Percentiles rank a stretch among this genome's conserved stretches.
phyloP scores from a whole-genome alignment of 23 tunicate species.

The Aplidium turbinatum region DNA sequence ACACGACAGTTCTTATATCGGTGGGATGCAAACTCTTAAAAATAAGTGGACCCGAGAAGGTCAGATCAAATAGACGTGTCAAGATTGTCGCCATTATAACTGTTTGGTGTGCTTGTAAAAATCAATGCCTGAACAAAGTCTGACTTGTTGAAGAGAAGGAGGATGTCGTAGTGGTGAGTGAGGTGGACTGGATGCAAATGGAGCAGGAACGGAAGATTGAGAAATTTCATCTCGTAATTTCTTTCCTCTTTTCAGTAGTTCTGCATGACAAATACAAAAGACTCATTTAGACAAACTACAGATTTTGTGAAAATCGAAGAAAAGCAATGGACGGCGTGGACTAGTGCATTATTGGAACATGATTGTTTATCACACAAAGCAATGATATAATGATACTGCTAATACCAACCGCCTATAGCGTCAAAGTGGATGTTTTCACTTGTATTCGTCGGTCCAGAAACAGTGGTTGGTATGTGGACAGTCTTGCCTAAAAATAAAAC shows the following conservation, averaged over 20 bases:
- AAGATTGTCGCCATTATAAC: too few relatives aligned
- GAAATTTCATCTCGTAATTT: conserved; percentile 57
- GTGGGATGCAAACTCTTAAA: too few relatives aligned
- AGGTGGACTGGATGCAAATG: background rate
- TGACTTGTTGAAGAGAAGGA: background rate
- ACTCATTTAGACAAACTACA: too few relatives aligned
- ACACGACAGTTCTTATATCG: too few relatives aligned
- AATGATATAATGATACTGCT: too few relatives aligned
- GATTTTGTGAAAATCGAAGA: too few relatives aligned
- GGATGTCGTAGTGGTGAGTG: background rate
- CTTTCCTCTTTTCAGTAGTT: conserved; percentile 43
- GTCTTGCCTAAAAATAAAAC: background rate
- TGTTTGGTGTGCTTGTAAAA: too few relatives aligned
- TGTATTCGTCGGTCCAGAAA: conserved; percentile 1
- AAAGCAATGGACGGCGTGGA: too few relatives aligned
- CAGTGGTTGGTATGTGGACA: conserved; percentile 28
- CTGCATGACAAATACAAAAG: too few relatives aligned
- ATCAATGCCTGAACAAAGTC: background rate
- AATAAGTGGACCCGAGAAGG: too few relatives aligned
- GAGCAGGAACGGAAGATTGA: background rate
- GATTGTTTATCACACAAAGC: background rate
- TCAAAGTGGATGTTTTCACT: conserved; percentile 1
- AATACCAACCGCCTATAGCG: conserved; percentile 27
- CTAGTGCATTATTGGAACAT: too few relatives aligned
- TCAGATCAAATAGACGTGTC: too few relatives aligned